phyloP scores from a whole-genome alignment of 2,797 vertebrate genomes.

The Enteromius trimaculatus region DNA sequence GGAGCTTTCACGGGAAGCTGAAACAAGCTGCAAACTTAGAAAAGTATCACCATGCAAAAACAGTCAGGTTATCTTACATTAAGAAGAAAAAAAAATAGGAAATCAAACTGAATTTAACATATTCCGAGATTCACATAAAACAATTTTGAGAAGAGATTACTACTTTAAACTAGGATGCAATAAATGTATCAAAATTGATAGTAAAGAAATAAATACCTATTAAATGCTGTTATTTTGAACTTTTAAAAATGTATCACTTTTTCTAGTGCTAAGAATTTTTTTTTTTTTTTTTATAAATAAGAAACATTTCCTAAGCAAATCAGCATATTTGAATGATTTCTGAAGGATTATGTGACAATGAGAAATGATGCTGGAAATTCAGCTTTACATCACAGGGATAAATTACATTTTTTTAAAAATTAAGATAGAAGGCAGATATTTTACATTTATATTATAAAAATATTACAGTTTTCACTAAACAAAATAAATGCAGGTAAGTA shows the following conservation, averaged over 20 bases:
- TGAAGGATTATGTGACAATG: neutral
- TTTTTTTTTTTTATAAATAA: neutral
- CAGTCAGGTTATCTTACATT: neutral
- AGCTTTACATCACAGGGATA: neutral
- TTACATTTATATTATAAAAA: neutral
- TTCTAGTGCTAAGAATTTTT: neutral
- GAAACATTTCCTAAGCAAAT: neutral
- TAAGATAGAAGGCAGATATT: neutral
- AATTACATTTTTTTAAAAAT: neutral
- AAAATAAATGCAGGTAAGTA: neutral
- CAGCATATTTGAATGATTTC: neutral
- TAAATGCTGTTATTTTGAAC: neutral
- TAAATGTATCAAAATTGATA: neutral
- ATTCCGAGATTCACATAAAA: neutral
- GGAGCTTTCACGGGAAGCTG: slow-evolving; percentile 8
- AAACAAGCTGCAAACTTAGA: neutral
- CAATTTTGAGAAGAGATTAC: neutral
- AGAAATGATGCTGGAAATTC: neutral
- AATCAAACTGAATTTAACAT: neutral
- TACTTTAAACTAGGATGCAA: neutral
- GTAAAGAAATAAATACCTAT: neutral
- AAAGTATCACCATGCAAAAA: neutral
- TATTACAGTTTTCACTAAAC: neutral
- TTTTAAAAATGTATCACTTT: neutral
- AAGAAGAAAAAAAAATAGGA: neutral